phyloP scores from a whole-genome alignment of 2,113 vertebrate genomes.

The Motacilla alba region DNA sequence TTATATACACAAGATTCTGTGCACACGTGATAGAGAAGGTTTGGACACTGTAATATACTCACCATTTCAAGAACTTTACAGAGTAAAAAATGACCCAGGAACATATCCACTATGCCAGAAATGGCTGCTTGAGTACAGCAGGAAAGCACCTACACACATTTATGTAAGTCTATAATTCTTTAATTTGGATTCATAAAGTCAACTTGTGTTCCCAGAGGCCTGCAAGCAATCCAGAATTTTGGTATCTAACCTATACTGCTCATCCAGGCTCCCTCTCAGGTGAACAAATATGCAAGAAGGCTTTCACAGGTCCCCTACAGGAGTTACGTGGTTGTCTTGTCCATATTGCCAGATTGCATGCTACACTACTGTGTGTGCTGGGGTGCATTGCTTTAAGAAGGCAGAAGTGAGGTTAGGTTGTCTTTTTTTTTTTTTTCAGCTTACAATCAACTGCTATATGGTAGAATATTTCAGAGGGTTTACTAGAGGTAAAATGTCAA shows the following conservation, averaged over 20 bases:
- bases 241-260: neutral
- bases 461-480: neutral
- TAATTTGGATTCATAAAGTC: neutral
- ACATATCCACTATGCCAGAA: neutral
- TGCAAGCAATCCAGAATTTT: neutral
- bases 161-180: neutral
- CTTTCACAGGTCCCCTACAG: neutral
- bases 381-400: neutral
- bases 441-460: neutral
- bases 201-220: neutral
- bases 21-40: neutral
- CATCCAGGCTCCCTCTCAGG: neutral
- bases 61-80: neutral
- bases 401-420: neutral
- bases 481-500: neutral
- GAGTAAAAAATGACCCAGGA: neutral
- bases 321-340: rapidly evolving
- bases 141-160: neutral
- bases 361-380: neutral
- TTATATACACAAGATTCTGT: neutral
- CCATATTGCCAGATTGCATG: neutral
- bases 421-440: neutral
- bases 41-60: neutral
- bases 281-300: neutral
- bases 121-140: neutral